Evolutionary conservation across 2,113 vertebrate species (phyloP), one percentile per base, ranked within the genome.

Genomic region (Trachemys scripta): DNA sequence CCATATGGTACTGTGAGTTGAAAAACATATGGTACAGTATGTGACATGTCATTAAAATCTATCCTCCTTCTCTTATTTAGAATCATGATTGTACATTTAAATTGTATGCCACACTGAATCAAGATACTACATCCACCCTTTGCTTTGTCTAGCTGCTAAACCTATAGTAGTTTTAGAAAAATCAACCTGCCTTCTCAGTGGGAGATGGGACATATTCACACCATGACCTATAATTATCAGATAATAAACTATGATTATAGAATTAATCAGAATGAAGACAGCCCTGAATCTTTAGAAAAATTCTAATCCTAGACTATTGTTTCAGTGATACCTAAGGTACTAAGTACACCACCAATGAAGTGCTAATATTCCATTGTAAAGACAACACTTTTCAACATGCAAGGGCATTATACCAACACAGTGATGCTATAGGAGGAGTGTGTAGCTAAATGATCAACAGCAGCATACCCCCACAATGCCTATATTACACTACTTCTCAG

Each of bases 301-400:
- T 42, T 56, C 78, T 38, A 69, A 65, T 56, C 38, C 50, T 10
- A 57, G 38, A 45, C 45, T 2, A 8, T 29, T 78, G 45, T 22
- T 84, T 69, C 19, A 78, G n/a, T 1, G 25, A 59, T 25, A 25
- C 5, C 31, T 25, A 5, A 5, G 0, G n/a, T 47, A 53, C 2
- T 19, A 35, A 53, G 82, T 16, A 49, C 5, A 11, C 5, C 1
- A 50, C 4, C n/a, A 0, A 7, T 82, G 29, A 27, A 0, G 1
- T 2, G 29, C 14, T 50, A 94, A 56, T 47, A 1, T 27, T 25
- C 27, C 1, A 1, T 42, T 13, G 35, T 16, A 47, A 27, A 5
- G 59, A 29, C 53, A 80, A 80, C 50, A 5, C 31, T 49, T 69
- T n/a, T 22, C 22, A 47, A 76, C n/a, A 11, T 4, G 56, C 69